These are phyloP conservation scores for Ashinkailepas kermadecensis DNA, from an alignment of 2,888 invertebrate species.

Conservation along the genomic window DNA sequence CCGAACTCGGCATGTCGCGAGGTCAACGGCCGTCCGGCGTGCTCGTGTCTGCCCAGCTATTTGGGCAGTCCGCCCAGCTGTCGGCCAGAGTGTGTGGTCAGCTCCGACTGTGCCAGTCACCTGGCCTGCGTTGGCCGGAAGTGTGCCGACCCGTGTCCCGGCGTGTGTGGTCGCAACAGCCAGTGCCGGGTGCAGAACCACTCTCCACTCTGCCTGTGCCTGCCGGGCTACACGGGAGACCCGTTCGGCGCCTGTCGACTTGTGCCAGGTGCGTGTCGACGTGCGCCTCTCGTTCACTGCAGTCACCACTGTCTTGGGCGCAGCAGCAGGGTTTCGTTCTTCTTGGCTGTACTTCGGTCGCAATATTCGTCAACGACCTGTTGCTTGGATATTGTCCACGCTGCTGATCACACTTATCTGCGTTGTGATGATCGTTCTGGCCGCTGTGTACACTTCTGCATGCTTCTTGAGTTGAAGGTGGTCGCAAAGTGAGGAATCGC, in stretches of 20 bases:
- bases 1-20: slow-evolving; percentile 71
- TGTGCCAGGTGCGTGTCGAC: background rate
- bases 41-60: slow-evolving; percentile 70
- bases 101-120: slow-evolving; percentile 71
- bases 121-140: slow-evolving; percentile 72
- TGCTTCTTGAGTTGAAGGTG: too few species aligned
- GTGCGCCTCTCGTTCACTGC: too few species aligned
- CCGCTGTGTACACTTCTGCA: too few species aligned
- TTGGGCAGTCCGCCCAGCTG: slow-evolving; percentile 66
- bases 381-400: too few species aligned
- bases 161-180: slow-evolving; percentile 51
- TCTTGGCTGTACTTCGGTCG: slow-evolving; percentile 61
- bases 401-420: too few species aligned
- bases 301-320: too few species aligned
- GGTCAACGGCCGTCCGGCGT: slow-evolving; percentile 64
- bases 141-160: slow-evolving; percentile 69
- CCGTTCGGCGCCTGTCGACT: slow-evolving; percentile 55
- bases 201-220: slow-evolving; percentile 69
- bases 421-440: too few species aligned
- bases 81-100: slow-evolving; percentile 75
- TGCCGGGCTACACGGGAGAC: slow-evolving; percentile 64
- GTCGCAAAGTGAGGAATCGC: too few species aligned
- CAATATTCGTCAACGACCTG: too few species aligned
- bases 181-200: slow-evolving; percentile 68
- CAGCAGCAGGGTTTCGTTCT: slow-evolving; percentile 49